These are phyloP conservation scores for Drosophila funebris DNA, from an alignment of 1,140 invertebrate genomes.

Conservation along the genomic window DNA sequence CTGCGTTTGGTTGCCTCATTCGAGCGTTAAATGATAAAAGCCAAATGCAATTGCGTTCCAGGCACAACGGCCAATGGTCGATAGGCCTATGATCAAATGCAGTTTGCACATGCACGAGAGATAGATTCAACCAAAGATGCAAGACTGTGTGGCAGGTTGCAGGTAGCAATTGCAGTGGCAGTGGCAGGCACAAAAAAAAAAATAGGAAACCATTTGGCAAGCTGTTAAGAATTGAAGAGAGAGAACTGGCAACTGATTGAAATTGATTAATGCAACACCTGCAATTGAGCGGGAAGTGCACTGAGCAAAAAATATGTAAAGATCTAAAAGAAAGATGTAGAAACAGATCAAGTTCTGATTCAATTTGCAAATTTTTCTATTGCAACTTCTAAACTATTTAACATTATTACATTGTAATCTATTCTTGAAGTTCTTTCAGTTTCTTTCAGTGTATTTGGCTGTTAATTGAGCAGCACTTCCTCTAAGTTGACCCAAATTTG, in stretches of 20 bases:
- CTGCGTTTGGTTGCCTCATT: slow-evolving; percentile 6
- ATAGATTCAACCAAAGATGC: slow-evolving; percentile 20
- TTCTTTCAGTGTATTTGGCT: slow-evolving; percentile 7
- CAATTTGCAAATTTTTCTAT: too few relatives aligned
- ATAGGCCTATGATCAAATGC: background rate
- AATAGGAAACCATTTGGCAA: slow-evolving; percentile 8
- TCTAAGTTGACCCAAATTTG: slow-evolving; percentile 40
- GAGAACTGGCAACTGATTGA: slow-evolving; percentile 38
- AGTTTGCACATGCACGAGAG: slow-evolving; percentile 10
- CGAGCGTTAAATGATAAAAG: slow-evolving; percentile 58
- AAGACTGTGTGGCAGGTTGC: background rate
- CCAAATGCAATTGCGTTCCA: slow-evolving; percentile 55
- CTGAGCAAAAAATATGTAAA: background rate
- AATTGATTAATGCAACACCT: slow-evolving; percentile 55
- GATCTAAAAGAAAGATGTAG: too few relatives aligned
- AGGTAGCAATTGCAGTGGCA: background rate
- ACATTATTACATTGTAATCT: background rate
- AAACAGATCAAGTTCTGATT: too few relatives aligned
- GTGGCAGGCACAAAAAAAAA: slow-evolving; percentile 8
- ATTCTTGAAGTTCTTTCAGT: background rate
- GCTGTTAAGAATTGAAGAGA: slow-evolving; percentile 2
- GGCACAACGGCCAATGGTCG: slow-evolving; percentile 20
- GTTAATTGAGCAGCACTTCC: slow-evolving; percentile 31
- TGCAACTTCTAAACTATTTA: too few relatives aligned
- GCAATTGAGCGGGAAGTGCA: slow-evolving; percentile 7